These are phyloP conservation scores for Nasonovia ribisnigri DNA, from an alignment of 2,888 invertebrate species.

Conservation along the genomic window DNA sequence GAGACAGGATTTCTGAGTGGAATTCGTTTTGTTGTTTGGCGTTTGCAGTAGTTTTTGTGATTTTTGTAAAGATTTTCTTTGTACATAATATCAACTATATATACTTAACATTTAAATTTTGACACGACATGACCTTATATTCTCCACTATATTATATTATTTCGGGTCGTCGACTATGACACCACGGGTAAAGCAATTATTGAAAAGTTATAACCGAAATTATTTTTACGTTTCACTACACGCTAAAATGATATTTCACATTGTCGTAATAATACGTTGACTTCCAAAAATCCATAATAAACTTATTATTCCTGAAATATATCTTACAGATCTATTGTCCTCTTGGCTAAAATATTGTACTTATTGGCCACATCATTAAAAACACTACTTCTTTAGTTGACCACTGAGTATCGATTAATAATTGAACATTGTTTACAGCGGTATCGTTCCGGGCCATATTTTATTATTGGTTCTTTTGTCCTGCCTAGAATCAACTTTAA, in stretches of 20 bases:
- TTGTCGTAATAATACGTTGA: neutral
- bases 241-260: neutral
- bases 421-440: neutral
- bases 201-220: neutral
- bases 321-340: neutral
- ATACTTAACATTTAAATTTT: neutral
- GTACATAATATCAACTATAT: too few relatives aligned
- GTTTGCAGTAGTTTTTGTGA: neutral
- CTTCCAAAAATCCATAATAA: neutral
- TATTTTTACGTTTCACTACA: neutral
- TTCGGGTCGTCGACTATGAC: neutral
- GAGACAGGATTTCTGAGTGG: neutral
- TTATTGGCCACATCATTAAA: neutral
- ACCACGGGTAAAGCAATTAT: neutral
- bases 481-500: neutral
- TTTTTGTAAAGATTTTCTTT: neutral
- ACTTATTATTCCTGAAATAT: neutral
- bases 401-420: neutral
- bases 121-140: too few relatives aligned
- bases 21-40: too few relatives aligned
- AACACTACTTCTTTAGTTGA: neutral
- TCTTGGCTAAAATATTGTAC: neutral
- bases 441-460: neutral
- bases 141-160: neutral
- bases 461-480: neutral